A percentile compares a stretch with the other conserved stretches of the same genome.
phyloP scores from a whole-genome alignment of 2,888 invertebrate genomes.

The Sinhomidia bicolor region DNA sequence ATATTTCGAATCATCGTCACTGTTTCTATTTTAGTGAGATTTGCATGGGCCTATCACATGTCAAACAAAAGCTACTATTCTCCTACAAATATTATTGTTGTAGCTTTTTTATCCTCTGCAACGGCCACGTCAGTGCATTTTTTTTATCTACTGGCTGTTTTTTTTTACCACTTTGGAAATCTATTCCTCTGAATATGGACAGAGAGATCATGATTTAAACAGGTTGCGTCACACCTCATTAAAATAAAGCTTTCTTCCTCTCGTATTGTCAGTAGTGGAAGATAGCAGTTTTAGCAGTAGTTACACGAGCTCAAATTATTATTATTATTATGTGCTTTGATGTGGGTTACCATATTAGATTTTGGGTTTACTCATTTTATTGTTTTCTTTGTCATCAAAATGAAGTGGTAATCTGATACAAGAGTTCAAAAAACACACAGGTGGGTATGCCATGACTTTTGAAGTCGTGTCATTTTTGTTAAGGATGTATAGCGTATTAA shows the following conservation, averaged over 20 bases:
- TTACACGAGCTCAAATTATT: neutral
- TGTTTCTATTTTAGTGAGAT: too few relatives aligned
- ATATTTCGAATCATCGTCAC: neutral
- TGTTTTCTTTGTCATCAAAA: constrained; percentile 47
- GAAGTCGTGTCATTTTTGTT: constrained; percentile 20
- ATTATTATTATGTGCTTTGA: constrained; percentile 25
- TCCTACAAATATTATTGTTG: neutral
- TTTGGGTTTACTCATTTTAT: constrained; percentile 29
- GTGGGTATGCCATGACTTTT: neutral
- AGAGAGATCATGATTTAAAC: constrained; percentile 40
- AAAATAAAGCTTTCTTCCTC: constrained; percentile 43
- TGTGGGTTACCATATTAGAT: constrained; percentile 4
- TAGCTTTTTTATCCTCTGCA: neutral
- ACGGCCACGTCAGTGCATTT: neutral
- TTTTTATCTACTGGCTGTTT: neutral
- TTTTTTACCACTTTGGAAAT: constrained; percentile 18
- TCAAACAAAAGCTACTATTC: neutral
- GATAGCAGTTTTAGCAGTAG: neutral
- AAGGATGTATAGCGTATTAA: constrained; percentile 23
- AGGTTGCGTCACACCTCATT: constrained; percentile 55
- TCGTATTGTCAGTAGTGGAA: constrained; percentile 39
- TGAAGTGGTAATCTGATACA: neutral
- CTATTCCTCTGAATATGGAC: constrained; percentile 5
- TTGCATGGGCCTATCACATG: too few relatives aligned
- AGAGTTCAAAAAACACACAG: neutral